A percentile compares a stretch with the other conserved stretches of the same genome.
Conservation (phyloP, 2,888 invertebrate genomes). For the Homarus gammarus region DNA sequence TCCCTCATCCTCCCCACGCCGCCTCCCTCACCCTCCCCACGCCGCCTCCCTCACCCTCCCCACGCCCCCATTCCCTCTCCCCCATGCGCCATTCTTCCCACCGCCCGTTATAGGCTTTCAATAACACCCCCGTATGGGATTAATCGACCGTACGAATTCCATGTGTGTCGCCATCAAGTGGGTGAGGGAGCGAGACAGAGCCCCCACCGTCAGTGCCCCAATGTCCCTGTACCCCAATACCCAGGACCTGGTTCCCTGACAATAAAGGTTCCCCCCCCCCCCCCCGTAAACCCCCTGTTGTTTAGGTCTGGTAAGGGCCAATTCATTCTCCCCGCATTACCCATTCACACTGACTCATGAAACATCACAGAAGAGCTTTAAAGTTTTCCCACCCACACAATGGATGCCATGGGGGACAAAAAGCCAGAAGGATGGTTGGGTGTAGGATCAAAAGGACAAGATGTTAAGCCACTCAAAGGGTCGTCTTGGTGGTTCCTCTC, state of each 20-base stretch:
- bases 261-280: not conserved
- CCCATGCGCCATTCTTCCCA: not conserved
- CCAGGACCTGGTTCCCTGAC: not conserved
- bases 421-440: not conserved
- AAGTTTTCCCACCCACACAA: conserved; percentile 18
- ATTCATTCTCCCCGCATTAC: not conserved
- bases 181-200: not conserved
- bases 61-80: not conserved
- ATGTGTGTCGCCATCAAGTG: not conserved
- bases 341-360: conserved; percentile 41
- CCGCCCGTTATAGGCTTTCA: conserved; percentile 29
- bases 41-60: not conserved
- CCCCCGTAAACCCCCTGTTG: not conserved
- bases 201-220: not conserved
- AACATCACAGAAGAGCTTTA: conserved; percentile 39
- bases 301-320: too few species aligned
- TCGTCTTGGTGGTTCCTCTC: too few species aligned
- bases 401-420: not conserved
- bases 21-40: not conserved
- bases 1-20: not conserved
- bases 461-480: not conserved
- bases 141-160: conserved; percentile 40
- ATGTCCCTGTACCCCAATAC: not conserved
- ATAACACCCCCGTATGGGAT: conserved; percentile 42
- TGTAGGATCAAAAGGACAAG: too few species aligned